Conservation (phyloP, 1,140 invertebrate genomes). For the Cryptotermes secundus region DNA sequence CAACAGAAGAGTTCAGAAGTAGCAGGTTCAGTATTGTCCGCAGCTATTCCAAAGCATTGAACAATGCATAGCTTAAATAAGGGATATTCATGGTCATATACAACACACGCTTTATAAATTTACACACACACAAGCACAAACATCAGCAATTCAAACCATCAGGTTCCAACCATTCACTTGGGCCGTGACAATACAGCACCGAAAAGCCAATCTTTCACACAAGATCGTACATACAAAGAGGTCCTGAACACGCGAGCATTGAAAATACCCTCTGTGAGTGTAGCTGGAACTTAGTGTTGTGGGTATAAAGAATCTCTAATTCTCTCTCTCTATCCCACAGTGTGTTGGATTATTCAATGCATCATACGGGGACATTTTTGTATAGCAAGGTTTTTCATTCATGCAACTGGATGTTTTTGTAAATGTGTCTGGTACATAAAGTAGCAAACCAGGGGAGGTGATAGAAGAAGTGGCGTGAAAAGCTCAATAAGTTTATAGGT, state of each 20-base stretch:
- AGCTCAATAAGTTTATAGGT: neutral
- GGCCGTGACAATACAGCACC: slow-evolving; percentile 1
- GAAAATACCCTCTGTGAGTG: neutral
- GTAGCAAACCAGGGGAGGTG: neutral
- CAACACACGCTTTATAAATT: slow-evolving; percentile 16
- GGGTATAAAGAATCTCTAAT: slow-evolving; percentile 8
- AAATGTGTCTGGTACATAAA: neutral
- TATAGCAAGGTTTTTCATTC: slow-evolving; percentile 16
- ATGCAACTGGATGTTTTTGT: neutral
- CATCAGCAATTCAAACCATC: neutral
- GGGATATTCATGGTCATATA: neutral
- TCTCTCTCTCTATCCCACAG: slow-evolving; percentile 13
- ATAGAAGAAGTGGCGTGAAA: neutral
- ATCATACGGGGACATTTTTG: slow-evolving; percentile 12
- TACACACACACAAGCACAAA: neutral
- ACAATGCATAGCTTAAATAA: slow-evolving; percentile 18
- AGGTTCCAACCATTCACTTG: slow-evolving; percentile 6
- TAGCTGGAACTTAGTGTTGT: neutral
- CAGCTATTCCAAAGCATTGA: neutral
- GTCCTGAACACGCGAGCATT: neutral
- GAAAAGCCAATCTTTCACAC: slow-evolving; percentile 16
- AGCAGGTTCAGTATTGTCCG: neutral
- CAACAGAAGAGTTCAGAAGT: neutral
- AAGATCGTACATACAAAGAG: slow-evolving; percentile 9
- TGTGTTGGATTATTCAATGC: slow-evolving; percentile 1